Percentiles rank a stretch among this genome's conserved stretches.
Conservation (phyloP, 2,797 vertebrate species). For the Pteropus rufus region DNA sequence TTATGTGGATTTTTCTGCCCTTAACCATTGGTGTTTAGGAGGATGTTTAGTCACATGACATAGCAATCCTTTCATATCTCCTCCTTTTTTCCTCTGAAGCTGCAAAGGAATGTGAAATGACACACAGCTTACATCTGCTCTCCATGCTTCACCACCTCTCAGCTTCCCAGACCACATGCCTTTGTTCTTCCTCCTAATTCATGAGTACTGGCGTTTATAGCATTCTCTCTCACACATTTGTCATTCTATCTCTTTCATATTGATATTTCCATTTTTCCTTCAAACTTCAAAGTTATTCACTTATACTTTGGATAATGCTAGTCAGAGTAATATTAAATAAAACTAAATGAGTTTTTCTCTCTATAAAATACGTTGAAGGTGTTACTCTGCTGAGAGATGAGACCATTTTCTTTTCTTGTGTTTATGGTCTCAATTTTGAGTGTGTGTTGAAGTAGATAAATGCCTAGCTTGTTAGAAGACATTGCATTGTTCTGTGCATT, state of each 20-base stretch:
- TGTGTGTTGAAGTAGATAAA: not conserved
- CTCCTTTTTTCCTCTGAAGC: conserved; percentile 56
- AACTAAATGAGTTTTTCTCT: conserved; percentile 9
- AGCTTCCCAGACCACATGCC: conserved; percentile 11
- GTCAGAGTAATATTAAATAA: conserved; percentile 20
- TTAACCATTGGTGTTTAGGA: not conserved
- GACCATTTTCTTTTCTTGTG: not conserved
- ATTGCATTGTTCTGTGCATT: not conserved
- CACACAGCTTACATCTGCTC: conserved; percentile 60
- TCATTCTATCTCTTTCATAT: conserved; percentile 65
- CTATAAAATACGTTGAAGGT: not conserved
- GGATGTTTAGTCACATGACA: conserved; percentile 45
- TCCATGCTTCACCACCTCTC: conserved; percentile 41
- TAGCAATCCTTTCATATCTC: not conserved
- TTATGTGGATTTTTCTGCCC: conserved; percentile 50
- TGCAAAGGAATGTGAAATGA: conserved; percentile 52
- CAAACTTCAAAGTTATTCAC: conserved; percentile 61
- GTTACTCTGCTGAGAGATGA: not conserved
- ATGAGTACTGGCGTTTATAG: conserved; percentile 2
- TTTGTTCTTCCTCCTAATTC: conserved; percentile 67
- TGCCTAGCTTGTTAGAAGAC: not conserved
- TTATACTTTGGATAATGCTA: not conserved
- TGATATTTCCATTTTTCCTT: conserved; percentile 53
- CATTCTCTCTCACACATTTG: conserved; percentile 49
- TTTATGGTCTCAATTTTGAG: not conserved